Evolutionary conservation across 2,888 invertebrate genomes (phyloP).

Genomic region (Chrysomela aeneicollis): DNA sequence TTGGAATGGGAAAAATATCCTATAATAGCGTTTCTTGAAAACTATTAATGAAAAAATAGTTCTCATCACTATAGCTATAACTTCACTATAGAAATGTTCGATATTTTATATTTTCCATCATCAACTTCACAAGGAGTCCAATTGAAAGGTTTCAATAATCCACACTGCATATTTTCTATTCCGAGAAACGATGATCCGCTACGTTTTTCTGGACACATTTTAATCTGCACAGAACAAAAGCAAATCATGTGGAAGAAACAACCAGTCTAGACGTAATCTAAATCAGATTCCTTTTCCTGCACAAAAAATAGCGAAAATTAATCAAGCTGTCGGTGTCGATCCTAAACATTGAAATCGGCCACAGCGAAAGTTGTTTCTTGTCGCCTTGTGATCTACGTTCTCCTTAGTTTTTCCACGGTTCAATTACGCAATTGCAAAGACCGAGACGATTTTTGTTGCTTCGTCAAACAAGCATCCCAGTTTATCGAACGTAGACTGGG

Average conservation of each 20-base stretch:
- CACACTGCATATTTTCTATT: too few relatives aligned
- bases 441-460: constrained; percentile 38
- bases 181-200: not conserved
- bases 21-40: too few relatives aligned
- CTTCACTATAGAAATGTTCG: too few relatives aligned
- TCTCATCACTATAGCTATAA: too few relatives aligned
- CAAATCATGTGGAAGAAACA: too few relatives aligned
- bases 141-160: too few relatives aligned
- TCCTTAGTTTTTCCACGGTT: constrained; percentile 37
- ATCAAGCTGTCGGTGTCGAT: not conserved
- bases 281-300: not conserved
- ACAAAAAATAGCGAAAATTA: not conserved
- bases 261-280: too few relatives aligned
- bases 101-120: too few relatives aligned
- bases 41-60: too few relatives aligned
- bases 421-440: constrained; percentile 34
- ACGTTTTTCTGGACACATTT: not conserved
- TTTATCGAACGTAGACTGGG: not conserved
- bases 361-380: constrained; percentile 40
- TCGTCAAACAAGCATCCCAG: constrained; percentile 34
- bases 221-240: too few relatives aligned
- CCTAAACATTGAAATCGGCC: constrained; percentile 19
- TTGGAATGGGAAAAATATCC: too few relatives aligned
- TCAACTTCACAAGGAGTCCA: too few relatives aligned
- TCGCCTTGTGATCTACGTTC: constrained; percentile 27